Conservation (phyloP, 2,113 vertebrate genomes). For the Halichoerus grypus region DNA sequence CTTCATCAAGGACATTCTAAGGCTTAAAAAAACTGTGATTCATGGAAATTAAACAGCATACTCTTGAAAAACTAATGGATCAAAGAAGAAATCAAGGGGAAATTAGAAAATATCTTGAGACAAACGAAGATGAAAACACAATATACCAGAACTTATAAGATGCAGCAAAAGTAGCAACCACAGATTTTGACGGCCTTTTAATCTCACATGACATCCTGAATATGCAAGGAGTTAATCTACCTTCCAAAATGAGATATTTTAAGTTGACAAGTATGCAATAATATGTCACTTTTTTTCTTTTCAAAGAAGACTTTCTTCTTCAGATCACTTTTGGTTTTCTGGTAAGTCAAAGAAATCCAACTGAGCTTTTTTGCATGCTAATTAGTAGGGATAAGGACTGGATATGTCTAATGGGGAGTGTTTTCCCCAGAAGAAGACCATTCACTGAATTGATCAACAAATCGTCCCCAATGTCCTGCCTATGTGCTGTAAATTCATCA, state of each 20-base stretch:
- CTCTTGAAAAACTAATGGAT: not conserved
- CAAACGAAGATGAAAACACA: not conserved
- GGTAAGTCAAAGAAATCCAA: constrained; percentile 15
- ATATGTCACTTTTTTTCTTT: not conserved
- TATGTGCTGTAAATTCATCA: not conserved
- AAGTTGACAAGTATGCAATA: not conserved
- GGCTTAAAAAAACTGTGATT: not conserved
- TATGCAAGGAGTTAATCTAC: not conserved
- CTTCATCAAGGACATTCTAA: constrained; percentile 28
- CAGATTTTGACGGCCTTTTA: not conserved
- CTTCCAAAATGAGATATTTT: constrained; percentile 51
- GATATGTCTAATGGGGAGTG: not conserved
- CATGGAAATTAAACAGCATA: not conserved
- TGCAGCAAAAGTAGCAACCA: not conserved
- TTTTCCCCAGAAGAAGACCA: constrained; percentile 17
- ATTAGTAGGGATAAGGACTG: not conserved
- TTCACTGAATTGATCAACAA: constrained; percentile 16
- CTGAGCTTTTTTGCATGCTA: not conserved
- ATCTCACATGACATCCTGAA: not conserved
- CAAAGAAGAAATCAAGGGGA: not conserved
- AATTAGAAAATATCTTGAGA: not conserved
- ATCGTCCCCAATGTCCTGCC: not conserved
- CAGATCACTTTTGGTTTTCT: constrained; percentile 48
- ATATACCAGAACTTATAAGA: not conserved
- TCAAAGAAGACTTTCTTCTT: constrained; percentile 48